Evolutionary conservation across 2,888 invertebrate genomes (phyloP).

Genomic region (Ganaspis brasiliensis): DNA sequence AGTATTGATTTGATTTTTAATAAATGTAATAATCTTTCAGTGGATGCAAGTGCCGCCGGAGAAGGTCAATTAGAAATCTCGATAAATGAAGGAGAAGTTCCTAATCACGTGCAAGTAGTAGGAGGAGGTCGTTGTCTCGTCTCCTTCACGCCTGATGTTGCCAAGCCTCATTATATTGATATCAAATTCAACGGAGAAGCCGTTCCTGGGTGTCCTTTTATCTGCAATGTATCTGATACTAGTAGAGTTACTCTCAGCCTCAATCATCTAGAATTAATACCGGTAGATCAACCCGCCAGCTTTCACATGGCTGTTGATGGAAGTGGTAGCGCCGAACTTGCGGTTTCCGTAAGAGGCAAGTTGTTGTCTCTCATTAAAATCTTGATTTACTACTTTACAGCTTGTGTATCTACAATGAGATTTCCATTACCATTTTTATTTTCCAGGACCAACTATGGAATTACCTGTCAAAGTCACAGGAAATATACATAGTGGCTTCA

Average conservation of each 20-base stretch:
- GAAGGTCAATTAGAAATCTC: constrained; percentile 99
- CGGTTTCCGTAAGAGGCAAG: constrained; percentile 89
- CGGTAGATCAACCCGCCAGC: constrained; percentile 90
- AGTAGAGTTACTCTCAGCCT: constrained; percentile 88
- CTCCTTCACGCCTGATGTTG: constrained; percentile 95
- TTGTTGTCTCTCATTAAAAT: constrained; percentile 37
- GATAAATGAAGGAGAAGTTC: constrained; percentile 99
- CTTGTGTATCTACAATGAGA: not conserved
- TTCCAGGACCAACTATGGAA: constrained; percentile 89
- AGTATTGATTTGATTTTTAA: not conserved
- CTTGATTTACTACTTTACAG: constrained; percentile 15
- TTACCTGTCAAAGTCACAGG: constrained; percentile 94
- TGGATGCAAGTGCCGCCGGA: constrained; percentile 98
- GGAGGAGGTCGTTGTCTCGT: constrained; percentile 97
- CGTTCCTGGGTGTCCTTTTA: constrained; percentile 94
- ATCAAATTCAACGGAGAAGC: constrained; percentile 98
- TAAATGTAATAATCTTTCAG: constrained; percentile 82
- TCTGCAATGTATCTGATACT: constrained; percentile 91
- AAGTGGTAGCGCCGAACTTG: constrained; percentile 89
- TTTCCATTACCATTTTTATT: constrained; percentile 6
- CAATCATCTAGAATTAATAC: constrained; percentile 90
- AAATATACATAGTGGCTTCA: constrained; percentile 92
- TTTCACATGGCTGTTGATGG: constrained; percentile 91
- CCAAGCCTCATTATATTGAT: constrained; percentile 95
- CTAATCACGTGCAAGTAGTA: constrained; percentile 98